Evolutionary conservation across 92 coral and sea anemone genomes (phyloP).

Genomic region (Nematostella vectensis): DNA sequence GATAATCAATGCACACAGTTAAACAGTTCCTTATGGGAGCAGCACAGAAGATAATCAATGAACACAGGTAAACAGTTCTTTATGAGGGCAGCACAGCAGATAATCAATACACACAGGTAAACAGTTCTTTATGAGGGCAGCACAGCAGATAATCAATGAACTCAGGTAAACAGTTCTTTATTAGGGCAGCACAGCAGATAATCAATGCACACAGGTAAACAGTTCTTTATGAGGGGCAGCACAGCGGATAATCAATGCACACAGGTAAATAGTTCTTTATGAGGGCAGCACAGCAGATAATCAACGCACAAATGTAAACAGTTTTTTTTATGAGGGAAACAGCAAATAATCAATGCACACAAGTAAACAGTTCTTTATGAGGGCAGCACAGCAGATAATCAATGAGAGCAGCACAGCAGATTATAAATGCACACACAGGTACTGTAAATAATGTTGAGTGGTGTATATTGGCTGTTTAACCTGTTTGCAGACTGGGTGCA

Average conservation of each 20-base stretch:
- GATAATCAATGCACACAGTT: conserved; percentile 89
- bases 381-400: too few relatives aligned
- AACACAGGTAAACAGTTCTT: conserved; percentile 78
- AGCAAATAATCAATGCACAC: conserved; percentile 88
- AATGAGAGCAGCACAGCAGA: conserved; percentile 80
- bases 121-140: conserved; percentile 74
- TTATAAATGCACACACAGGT: conserved; percentile 71
- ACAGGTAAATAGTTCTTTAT: conserved; percentile 79
- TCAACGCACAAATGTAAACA: conserved; percentile 79
- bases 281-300: conserved; percentile 92
- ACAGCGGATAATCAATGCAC: conserved; percentile 86
- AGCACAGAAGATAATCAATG: conserved; percentile 80
- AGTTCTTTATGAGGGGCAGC: too few relatives aligned
- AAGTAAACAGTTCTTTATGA: conserved; percentile 75
- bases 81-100: conserved; percentile 93
- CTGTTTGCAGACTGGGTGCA: conserved; percentile 72
- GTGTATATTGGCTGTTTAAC: background rate
- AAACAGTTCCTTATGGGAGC: conserved; percentile 75
- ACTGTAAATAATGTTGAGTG: background rate
- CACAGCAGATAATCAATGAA: conserved; percentile 85
- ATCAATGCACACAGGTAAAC: conserved; percentile 80
- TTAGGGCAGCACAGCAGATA: conserved; percentile 93
- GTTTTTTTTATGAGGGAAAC: conserved; percentile 84
- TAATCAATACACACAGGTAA: conserved; percentile 84
- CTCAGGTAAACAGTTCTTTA: conserved; percentile 78